Conservation (phyloP, 2,888 invertebrate species). For the Agrochola lychnidis region DNA sequence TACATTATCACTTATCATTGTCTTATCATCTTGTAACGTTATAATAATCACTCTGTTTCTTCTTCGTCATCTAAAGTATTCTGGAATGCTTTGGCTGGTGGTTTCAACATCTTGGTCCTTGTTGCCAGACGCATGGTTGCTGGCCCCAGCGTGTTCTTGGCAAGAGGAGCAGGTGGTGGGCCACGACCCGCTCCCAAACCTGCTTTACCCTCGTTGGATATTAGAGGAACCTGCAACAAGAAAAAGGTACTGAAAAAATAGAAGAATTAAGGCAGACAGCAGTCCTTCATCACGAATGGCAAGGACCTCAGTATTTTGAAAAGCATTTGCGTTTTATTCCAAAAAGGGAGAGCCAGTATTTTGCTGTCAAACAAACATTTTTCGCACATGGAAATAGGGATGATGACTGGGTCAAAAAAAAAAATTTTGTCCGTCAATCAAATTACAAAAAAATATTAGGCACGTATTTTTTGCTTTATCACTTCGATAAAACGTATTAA, state of each 20-base stretch:
- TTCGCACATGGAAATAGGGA: neutral
- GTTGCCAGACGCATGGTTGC: constrained; percentile 81
- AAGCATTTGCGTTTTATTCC: neutral
- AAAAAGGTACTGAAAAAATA: neutral
- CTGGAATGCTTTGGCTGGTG: constrained; percentile 86
- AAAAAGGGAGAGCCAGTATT: neutral
- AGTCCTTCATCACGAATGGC: neutral
- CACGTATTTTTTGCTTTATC: too few relatives aligned
- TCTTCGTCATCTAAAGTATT: constrained; percentile 72
- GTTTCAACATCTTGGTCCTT: constrained; percentile 83
- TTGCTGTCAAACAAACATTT: neutral
- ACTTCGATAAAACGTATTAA: too few relatives aligned
- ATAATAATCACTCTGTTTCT: constrained; percentile 73
- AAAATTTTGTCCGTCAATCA: too few relatives aligned
- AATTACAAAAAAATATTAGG: too few relatives aligned
- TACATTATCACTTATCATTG: constrained; percentile 5
- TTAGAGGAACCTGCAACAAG: constrained; percentile 90
- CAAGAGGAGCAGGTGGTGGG: constrained; percentile 74
- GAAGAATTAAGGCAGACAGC: neutral
- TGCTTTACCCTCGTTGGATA: constrained; percentile 91
- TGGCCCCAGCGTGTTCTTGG: constrained; percentile 75
- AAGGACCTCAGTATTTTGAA: neutral
- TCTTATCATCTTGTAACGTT: neutral
- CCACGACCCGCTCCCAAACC: constrained; percentile 89
- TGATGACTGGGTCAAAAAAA: too few relatives aligned